A percentile compares a stretch with the other conserved stretches of the same genome.
Evolutionary conservation across 2,113 vertebrate genomes (phyloP).

Genomic region (Plestiodon gilberti): DNA sequence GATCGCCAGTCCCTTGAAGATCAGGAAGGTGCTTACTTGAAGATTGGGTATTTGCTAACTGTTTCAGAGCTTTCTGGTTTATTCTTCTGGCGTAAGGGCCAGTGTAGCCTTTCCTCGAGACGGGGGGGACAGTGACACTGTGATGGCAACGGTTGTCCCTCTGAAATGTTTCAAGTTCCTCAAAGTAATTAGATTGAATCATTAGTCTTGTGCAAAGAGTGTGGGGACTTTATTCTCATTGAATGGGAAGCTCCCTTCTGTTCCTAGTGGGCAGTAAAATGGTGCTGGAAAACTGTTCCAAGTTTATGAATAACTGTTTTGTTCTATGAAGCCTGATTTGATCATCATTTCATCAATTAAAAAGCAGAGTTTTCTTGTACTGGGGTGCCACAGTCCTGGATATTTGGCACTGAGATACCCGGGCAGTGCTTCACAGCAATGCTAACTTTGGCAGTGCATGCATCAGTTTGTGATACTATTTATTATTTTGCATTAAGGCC

Average conservation of each 20-base stretch:
- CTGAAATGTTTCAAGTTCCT: not conserved
- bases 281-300: not conserved
- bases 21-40: not conserved
- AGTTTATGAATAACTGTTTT: not conserved
- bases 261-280: not conserved
- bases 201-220: not conserved
- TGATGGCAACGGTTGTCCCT: not conserved
- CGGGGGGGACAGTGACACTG: too few relatives aligned
- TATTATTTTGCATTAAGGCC: not conserved
- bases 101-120: fast-evolving
- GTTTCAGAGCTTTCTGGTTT: not conserved
- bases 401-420: constrained; percentile 2
- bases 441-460: not conserved
- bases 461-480: not conserved
- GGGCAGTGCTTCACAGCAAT: not conserved
- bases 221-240: not conserved
- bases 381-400: not conserved
- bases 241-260: not conserved
- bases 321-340: not conserved
- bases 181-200: not conserved
- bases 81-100: not conserved
- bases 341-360: not conserved
- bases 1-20: not conserved
- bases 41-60: not conserved
- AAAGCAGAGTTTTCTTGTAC: not conserved